A percentile compares a stretch with the other conserved stretches of the same genome.
These are phyloP conservation scores for Turnix velox DNA, from an alignment of 2,113 vertebrate species.

Conservation along the genomic window DNA sequence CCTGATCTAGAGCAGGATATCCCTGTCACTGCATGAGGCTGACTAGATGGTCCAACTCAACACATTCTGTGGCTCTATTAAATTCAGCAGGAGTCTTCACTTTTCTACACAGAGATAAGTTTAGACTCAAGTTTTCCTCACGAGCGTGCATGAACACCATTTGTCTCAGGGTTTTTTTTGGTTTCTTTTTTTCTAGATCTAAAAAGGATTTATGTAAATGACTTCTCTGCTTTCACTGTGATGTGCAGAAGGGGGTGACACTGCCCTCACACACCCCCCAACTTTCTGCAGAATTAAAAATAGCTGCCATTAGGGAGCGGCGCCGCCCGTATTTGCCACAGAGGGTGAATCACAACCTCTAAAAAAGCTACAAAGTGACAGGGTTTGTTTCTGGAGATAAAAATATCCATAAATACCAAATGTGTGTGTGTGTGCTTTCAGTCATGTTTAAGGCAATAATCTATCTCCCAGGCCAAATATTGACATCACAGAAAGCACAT, in stretches of 20 bases:
- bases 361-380: slow-evolving; percentile 16
- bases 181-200: background rate
- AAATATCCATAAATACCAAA: slow-evolving; percentile 37
- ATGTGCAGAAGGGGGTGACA: slow-evolving; percentile 20
- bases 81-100: background rate
- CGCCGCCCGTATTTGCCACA: background rate
- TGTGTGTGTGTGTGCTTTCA: background rate
- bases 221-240: background rate
- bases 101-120: background rate
- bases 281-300: slow-evolving; percentile 46
- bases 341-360: slow-evolving; percentile 23
- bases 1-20: no score
- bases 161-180: background rate
- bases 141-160: background rate
- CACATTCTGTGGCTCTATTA: no score
- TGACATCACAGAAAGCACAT: background rate
- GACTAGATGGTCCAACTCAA: no score
- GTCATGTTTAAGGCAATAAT: slow-evolving; percentile 32
- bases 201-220: slow-evolving; percentile 21
- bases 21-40: no score
- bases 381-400: slow-evolving; percentile 41
- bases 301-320: slow-evolving; percentile 34
- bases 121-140: background rate
- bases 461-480: slow-evolving; percentile 8
- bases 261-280: slow-evolving; percentile 27